Base-by-base conservation (phyloP, 2,797 vertebrate species). In the Coracias cyanogaster region DNA sequence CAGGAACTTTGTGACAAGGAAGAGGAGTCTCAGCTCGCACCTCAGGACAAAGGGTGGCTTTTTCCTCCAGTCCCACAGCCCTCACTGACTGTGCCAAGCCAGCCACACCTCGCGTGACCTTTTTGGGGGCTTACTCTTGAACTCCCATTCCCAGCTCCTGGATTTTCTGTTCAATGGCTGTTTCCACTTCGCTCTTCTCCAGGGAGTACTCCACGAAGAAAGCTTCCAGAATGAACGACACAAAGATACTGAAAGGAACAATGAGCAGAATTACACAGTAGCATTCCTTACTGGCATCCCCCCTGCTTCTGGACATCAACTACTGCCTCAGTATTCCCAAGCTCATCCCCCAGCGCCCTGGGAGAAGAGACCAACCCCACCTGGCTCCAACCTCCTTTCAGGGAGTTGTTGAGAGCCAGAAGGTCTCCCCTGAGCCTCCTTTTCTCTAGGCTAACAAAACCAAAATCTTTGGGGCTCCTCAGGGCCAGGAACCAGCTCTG, bases 191-290 rank as follows among this genome's bases (percentile, higher is more conserved):
- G n/a, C 98, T 98, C 91, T 99, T 99, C 67, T 99, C 99, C 69
- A 99, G 73, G 1, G 99, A 99, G 89, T 99, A 99, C 62, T 99
- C 99, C 92, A 99, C 98, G 86, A 99, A 99, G 97, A 99, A 99
- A 3, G 99, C 99, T 95, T 99, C 99, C 71, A 99, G 96, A 73
- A 99, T 98, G 85, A 99, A 99, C 0, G 99, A 99, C 93, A 99
- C 98, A 4, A 99, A 99, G 96, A 99, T 99, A 43, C 99, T 99
- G 96, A 24, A 96, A 90, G 76, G 88, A 72, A 72, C 0, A 0
- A 84, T 0, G 5, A 74, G 24, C 57, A 95, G 31, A 67, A 65
- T 16, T 57, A 77, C 18, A 64, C 1, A 33, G n/a, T 49, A 69
- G 84, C n/a, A 5, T 91, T 89, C 76, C 33, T 62, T 41, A 13